These are phyloP conservation scores for Hippocampus comes DNA, from an alignment of 2,113 vertebrate species.

Conservation along the genomic window DNA sequence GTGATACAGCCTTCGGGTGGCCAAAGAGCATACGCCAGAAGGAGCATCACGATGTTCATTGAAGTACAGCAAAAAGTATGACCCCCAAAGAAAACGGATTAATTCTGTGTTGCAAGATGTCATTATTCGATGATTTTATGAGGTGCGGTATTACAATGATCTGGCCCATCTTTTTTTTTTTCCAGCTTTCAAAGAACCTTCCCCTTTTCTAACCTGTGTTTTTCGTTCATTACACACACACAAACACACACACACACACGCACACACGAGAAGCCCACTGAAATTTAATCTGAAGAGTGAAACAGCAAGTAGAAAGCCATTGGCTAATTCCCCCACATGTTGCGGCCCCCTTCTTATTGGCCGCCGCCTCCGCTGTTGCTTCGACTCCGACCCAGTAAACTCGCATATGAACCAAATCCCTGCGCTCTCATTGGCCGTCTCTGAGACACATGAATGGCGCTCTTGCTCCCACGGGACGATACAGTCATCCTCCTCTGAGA, in stretches of 20 bases:
- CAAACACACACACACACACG: slow-evolving; percentile 29
- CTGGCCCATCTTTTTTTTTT: slow-evolving; percentile 11
- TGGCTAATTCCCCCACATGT: slow-evolving; percentile 67
- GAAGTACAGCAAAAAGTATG: too few relatives aligned
- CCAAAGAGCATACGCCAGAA: too few relatives aligned
- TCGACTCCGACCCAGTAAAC: slow-evolving; percentile 77
- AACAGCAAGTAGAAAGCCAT: slow-evolving; percentile 64
- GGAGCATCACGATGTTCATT: too few relatives aligned
- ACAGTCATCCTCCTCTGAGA: slow-evolving; percentile 65
- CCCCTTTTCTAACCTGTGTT: slow-evolving; percentile 55
- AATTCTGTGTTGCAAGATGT: too few relatives aligned
- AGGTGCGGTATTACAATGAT: too few relatives aligned
- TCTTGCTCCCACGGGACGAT: slow-evolving; percentile 66
- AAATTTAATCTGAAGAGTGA: slow-evolving; percentile 74
- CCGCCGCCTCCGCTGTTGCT: slow-evolving; percentile 51
- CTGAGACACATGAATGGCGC: slow-evolving; percentile 71
- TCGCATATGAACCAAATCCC: slow-evolving; percentile 68
- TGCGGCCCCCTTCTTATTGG: slow-evolving; percentile 54
- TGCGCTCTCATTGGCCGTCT: slow-evolving; percentile 69
- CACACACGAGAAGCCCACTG: slow-evolving; percentile 42
- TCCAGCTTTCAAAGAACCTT: slow-evolving; percentile 61
- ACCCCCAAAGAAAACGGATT: too few relatives aligned
- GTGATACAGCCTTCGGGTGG: too few relatives aligned
- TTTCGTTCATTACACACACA: slow-evolving; percentile 14
- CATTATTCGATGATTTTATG: too few relatives aligned